Evolutionary conservation across 2,797 vertebrate genomes (phyloP).

Genomic region (Rhinichthys osculus): DNA sequence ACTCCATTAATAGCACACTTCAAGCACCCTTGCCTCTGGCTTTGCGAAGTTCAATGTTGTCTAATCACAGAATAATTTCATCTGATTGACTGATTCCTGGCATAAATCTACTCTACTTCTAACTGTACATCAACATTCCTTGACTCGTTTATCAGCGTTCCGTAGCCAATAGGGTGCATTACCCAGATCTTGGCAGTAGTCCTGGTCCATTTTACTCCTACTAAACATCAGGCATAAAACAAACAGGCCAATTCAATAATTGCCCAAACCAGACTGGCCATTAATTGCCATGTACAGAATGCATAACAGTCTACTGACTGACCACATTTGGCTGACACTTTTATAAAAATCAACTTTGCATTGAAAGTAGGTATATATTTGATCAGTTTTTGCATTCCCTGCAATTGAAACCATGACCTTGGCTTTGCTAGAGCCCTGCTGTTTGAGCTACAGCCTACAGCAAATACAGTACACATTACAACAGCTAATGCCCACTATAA

Average conservation of each 20-base stretch:
- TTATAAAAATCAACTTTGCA: neutral
- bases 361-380: neutral
- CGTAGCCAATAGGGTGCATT: neutral
- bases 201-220: slow-evolving; percentile 12
- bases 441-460: neutral
- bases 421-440: neutral
- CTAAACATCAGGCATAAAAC: slow-evolving; percentile 3
- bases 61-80: slow-evolving; percentile 15
- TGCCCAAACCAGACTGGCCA: slow-evolving; percentile 5
- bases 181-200: slow-evolving; percentile 14
- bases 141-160: neutral
- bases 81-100: neutral
- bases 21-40: neutral
- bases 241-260: neutral
- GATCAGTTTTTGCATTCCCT: neutral
- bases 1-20: neutral
- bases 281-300: neutral
- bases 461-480: neutral
- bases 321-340: neutral
- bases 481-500: neutral
- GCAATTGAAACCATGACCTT: neutral
- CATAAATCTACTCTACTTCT: slow-evolving; percentile 29
- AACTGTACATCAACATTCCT: slow-evolving; percentile 31
- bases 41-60: neutral
- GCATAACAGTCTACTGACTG: neutral